Base-by-base conservation (phyloP, 2,888 invertebrate species). In the Serrognathus titanus region DNA sequence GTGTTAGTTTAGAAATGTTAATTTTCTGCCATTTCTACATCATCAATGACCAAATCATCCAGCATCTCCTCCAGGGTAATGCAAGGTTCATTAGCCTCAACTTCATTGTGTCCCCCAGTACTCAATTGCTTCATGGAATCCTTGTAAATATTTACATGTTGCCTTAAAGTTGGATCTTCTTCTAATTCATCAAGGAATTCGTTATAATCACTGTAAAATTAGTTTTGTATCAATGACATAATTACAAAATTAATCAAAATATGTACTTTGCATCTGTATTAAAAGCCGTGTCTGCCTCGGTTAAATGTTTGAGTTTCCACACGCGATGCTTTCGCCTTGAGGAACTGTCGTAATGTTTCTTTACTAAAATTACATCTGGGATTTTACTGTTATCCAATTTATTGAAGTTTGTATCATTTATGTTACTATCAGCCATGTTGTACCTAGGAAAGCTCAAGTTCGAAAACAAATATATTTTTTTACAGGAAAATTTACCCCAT, bases 131-230 rank as follows among this genome's bases (percentile, higher is more conserved):
- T 83, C 51, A 71, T 79, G 2, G 71, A 73, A 69, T 86, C 86
- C 68, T 87, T 86, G 79, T 94, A 99, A 62, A 99, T 97, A 75
- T 97, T 97, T 49, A 99, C 85, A 73, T 95, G 90, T 73, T 94
- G 91, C 54, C 99, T 84, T 71, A 93, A 83, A 10, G 87, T 85
- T 3, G 88, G 88, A 78, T 99, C 97, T 77, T 99, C 98, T 77
- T 99, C 99, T 62, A 99, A 79, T 73, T 99, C 99, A 68, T 98
- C 95, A 78, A 98, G 81, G 80, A 99, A 99, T 66, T 97, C 97
- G 67, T 90, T 87, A 78, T 93, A 97, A 69, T 97, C 97, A 68
- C 92, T 94, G 76, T 24, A 46, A 45, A 13, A 41, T 31, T 10
- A 48, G 20, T 48, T 38, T 16, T 51, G 48, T 39, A 48, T 40